Conservation (phyloP, 2,797 vertebrate species). For the Anas georgica region DNA sequence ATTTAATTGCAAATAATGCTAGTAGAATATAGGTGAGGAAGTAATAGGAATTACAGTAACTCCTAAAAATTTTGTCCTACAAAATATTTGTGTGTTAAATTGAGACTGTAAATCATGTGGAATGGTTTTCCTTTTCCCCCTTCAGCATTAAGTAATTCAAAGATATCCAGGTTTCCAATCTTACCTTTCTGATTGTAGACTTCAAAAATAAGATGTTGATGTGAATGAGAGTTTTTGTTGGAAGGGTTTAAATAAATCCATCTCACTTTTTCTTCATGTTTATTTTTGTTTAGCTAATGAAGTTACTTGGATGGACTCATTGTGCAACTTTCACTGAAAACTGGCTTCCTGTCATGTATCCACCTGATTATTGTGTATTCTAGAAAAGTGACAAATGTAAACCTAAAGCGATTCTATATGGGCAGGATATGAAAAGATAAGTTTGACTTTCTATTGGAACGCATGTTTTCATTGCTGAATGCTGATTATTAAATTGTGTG, state of each 20-base stretch:
- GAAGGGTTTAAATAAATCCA: neutral
- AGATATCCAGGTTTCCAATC: neutral
- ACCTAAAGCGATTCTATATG: slow-evolving; percentile 73
- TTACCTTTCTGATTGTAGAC: neutral
- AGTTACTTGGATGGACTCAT: slow-evolving; percentile 92
- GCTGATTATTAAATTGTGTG: slow-evolving; percentile 76
- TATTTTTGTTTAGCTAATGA: slow-evolving; percentile 86
- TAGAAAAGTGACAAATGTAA: slow-evolving; percentile 73
- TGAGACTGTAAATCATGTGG: neutral
- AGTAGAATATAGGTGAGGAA: neutral
- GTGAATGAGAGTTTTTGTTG: neutral
- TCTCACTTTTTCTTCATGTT: neutral
- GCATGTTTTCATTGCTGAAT: slow-evolving; percentile 80
- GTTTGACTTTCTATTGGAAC: slow-evolving; percentile 77
- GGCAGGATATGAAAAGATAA: slow-evolving; percentile 68
- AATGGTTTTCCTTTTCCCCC: neutral
- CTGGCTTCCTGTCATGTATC: slow-evolving; percentile 97
- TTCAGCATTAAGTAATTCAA: neutral
- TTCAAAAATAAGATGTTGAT: neutral
- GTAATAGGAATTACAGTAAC: neutral
- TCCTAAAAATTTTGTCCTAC: neutral
- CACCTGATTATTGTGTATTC: slow-evolving; percentile 92
- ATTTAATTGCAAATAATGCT: neutral
- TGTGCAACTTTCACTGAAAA: slow-evolving; percentile 92
- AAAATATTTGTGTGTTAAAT: neutral